Base-by-base conservation (phyloP, 2,888 invertebrate genomes). In the Sesia bembeciformis region DNA sequence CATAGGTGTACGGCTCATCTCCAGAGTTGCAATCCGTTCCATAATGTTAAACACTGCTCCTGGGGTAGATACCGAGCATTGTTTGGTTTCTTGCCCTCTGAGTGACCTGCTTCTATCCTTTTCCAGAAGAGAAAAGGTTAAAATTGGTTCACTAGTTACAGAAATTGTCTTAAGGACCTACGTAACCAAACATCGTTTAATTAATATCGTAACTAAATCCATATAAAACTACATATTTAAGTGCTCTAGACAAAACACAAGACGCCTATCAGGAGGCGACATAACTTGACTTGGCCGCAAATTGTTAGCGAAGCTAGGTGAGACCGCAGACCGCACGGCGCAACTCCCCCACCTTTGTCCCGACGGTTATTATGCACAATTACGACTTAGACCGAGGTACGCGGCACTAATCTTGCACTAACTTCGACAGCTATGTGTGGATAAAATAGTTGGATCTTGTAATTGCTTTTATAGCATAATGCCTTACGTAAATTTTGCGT, bases 321-420 rank as follows among this genome's bases (percentile, higher is more conserved):
- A 57, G 66, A 74, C 81, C 81, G 66, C 81, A 74, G 60, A 71
- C 71, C 69, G 60, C 56, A 40, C 68, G 67, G 67, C 70, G 71
- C 71, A 76, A 77, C 68, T 74, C 72, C 68, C 49, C 54, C 56
- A 71, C 78, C 79, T 80, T 77, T 78, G 78, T 76, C 70, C 71
- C 64, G 68, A 62, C 76, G 67, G 72, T 84, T 84, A 85, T 83
- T 86, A 82, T 81, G 81, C 68, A 70, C 81, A 83, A 86, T 85
- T 86, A 85, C 75, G 73, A 75, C 77, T 76, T 72, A 76, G 74
- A 78, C 73, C 72, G 74, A 74, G 72, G 67, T 71, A 70, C 66
- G 75, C 71, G 64, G 71, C 71, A 72, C 81, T 83, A 84, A 84
- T 84, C 80, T 82, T 78, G 70, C 63, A 60, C 70, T 64, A 80